phyloP scores from a whole-genome alignment of 2,113 vertebrate species.

The Mesocricetus auratus region DNA sequence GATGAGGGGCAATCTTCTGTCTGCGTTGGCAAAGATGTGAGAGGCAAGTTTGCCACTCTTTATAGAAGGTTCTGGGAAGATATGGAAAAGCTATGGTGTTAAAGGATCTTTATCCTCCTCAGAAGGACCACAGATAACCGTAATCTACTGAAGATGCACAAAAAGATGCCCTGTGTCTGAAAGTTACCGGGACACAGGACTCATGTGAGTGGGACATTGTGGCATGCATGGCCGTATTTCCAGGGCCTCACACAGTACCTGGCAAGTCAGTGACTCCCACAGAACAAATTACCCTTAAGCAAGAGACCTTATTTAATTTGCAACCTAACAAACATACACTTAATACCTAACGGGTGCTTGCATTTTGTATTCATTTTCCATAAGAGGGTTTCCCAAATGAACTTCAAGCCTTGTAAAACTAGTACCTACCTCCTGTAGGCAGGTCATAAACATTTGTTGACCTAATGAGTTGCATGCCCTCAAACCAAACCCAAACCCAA shows the following conservation, averaged over 20 bases:
- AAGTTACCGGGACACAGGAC: neutral
- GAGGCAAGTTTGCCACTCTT: neutral
- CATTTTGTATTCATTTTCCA: conserved; percentile 40
- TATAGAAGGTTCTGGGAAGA: neutral
- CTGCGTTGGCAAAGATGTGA: neutral
- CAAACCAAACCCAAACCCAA: neutral
- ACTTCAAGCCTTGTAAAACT: neutral
- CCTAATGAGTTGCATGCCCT: neutral
- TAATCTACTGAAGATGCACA: neutral
- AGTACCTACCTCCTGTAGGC: neutral
- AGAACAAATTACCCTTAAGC: neutral
- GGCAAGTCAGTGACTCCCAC: neutral
- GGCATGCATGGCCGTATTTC: rapidly evolving
- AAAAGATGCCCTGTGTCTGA: neutral
- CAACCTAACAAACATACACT: neutral
- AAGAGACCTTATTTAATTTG: neutral
- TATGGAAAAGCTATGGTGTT: neutral
- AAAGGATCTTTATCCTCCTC: neutral
- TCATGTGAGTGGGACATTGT: rapidly evolving
- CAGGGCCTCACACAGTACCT: neutral
- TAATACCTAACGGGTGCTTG: neutral
- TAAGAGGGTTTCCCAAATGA: conserved; percentile 18
- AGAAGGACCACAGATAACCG: neutral
- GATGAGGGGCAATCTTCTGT: neutral
- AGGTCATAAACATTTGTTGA: conserved; percentile 28